phyloP scores from a whole-genome alignment of 1,140 invertebrate genomes.

The Hylaeus anthracinus region DNA sequence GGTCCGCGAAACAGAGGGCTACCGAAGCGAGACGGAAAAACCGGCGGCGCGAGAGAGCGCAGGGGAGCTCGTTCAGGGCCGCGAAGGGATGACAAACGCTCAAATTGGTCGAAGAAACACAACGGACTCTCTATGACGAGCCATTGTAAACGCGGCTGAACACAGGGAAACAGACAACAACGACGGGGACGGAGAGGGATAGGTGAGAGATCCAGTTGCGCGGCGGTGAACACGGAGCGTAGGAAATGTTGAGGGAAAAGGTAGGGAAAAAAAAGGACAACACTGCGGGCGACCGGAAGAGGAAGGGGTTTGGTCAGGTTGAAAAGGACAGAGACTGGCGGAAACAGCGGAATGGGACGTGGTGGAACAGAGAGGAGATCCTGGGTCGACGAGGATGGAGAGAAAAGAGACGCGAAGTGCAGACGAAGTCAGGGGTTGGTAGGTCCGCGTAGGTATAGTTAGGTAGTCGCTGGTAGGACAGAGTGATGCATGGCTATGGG shows the following conservation, averaged over 20 bases:
- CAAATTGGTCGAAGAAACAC: slow-evolving; percentile 42
- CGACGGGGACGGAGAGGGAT: slow-evolving; percentile 2
- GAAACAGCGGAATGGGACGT: slow-evolving; percentile 28
- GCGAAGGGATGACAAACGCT: slow-evolving; percentile 21
- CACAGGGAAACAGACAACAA: slow-evolving; percentile 14
- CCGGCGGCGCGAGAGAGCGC: not conserved
- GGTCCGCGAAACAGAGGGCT: too few species aligned
- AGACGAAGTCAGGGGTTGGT: slow-evolving; percentile 29
- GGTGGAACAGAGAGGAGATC: not conserved
- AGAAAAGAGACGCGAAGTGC: slow-evolving; percentile 6
- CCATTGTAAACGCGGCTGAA: slow-evolving; percentile 9
- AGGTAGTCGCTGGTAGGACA: slow-evolving; percentile 67
- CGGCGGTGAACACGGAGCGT: slow-evolving; percentile 27
- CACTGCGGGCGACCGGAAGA: slow-evolving; percentile 10
- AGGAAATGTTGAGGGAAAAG: slow-evolving; percentile 24
- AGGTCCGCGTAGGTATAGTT: slow-evolving; percentile 48
- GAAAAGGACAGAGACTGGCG: slow-evolving; percentile 34
- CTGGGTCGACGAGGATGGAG: not conserved
- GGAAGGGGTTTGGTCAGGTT: slow-evolving; percentile 12
- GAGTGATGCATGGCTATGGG: slow-evolving; percentile 70
- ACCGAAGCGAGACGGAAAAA: not conserved
- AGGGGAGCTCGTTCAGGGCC: not conserved
- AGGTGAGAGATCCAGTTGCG: slow-evolving; percentile 1
- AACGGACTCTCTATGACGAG: slow-evolving; percentile 28
- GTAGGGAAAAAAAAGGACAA: slow-evolving; percentile 29